Percentiles rank a stretch among this genome's conserved stretches.
phyloP scores from a whole-genome alignment of 1,140 invertebrate species.

The Drosophila grimshawi region DNA sequence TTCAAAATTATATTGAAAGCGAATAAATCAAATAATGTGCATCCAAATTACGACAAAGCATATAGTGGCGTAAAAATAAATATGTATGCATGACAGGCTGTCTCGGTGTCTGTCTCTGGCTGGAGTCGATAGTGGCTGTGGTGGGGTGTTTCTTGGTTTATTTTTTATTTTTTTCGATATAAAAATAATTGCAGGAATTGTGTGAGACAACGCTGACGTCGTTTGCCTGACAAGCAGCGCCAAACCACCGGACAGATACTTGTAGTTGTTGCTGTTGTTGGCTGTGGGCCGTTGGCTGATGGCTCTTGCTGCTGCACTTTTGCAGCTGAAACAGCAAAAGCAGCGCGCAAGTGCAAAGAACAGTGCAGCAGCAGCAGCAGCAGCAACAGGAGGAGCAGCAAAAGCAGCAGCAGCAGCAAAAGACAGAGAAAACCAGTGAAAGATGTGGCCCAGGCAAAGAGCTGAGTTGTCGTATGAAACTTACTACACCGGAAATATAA shows the following conservation, averaged over 20 bases:
- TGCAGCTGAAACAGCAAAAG: slow-evolving; percentile 77
- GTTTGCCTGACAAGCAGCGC: slow-evolving; percentile 38
- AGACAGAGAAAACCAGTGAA: slow-evolving; percentile 43
- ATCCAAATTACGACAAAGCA: slow-evolving; percentile 78
- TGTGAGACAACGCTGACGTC: slow-evolving; percentile 48
- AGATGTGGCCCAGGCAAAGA: slow-evolving; percentile 66
- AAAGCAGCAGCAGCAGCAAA: slow-evolving; percentile 37
- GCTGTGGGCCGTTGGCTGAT: too few relatives aligned
- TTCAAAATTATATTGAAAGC: slow-evolving; percentile 74
- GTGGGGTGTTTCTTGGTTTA: slow-evolving; percentile 44
- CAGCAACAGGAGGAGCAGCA: slow-evolving; percentile 4
- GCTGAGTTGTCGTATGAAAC: slow-evolving; percentile 75
- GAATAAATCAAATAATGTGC: slow-evolving; percentile 80
- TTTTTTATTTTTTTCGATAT: slow-evolving; percentile 67
- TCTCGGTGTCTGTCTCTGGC: slow-evolving; percentile 4
- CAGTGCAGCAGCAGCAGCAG: slow-evolving; percentile 27
- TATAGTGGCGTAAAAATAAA: slow-evolving; percentile 63
- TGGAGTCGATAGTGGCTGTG: slow-evolving; percentile 30
- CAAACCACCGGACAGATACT: slow-evolving; percentile 47
- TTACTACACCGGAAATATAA: slow-evolving; percentile 83
- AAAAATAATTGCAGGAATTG: slow-evolving; percentile 82
- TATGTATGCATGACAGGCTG: slow-evolving; percentile 66
- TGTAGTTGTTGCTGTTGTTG: slow-evolving; percentile 36
- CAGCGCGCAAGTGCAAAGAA: slow-evolving; percentile 14
- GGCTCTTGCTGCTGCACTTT: slow-evolving; percentile 59